These are phyloP conservation scores for Poecilus cupreus DNA, from an alignment of 2,888 invertebrate species.

Conservation along the genomic window DNA sequence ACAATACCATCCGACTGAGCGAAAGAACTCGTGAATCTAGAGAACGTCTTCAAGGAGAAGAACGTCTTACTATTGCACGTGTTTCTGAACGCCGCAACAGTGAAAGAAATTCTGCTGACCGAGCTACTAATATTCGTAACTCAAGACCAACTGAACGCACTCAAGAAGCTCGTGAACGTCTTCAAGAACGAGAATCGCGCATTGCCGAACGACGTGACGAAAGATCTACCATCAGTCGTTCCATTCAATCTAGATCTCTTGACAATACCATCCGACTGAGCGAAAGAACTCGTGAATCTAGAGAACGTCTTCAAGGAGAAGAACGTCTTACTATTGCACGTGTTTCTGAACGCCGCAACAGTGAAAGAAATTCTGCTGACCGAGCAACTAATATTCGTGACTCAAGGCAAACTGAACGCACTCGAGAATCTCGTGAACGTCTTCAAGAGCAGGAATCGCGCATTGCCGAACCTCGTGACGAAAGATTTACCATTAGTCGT, in stretches of 20 bases:
- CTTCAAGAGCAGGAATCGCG: constrained; percentile 5
- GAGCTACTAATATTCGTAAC: neutral
- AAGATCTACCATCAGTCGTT: neutral
- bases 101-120: neutral
- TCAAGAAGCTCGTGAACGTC: neutral
- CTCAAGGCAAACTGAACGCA: neutral
- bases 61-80: neutral
- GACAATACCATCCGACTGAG: neutral
- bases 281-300: neutral
- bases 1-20: neutral
- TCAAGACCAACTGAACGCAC: neutral
- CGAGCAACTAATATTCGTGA: neutral
- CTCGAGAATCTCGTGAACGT: neutral
- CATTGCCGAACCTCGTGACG: neutral
- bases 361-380: neutral
- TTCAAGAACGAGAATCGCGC: constrained; percentile 4
- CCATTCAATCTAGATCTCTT: neutral
- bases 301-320: neutral
- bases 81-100: neutral
- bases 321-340: neutral
- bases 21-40: neutral
- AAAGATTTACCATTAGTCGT: neutral
- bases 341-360: neutral
- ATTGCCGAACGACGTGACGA: neutral
- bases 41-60: too few relatives aligned